phyloP scores from a whole-genome alignment of 2,797 vertebrate genomes.

The Glyptemys insculpta region DNA sequence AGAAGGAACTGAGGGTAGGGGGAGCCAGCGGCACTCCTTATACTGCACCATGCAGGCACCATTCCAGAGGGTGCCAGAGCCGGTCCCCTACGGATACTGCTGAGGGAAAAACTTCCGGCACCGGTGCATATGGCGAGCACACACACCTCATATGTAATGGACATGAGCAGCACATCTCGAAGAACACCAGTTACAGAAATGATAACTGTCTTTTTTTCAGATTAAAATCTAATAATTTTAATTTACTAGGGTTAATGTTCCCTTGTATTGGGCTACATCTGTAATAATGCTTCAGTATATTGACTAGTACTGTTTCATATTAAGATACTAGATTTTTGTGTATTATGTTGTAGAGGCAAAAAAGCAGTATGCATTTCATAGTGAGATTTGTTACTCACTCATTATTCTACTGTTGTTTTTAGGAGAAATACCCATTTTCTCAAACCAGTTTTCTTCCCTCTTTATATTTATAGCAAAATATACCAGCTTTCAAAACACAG shows the following conservation, averaged over 20 bases:
- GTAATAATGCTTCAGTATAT: background rate
- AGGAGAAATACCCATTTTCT: background rate
- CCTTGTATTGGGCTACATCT: background rate
- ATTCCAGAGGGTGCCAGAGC: no score
- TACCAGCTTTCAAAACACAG: background rate
- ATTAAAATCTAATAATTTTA: conserved; percentile 31
- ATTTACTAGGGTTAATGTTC: background rate
- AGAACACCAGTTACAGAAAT: no score
- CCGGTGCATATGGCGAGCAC: no score
- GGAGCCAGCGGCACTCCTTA: no score
- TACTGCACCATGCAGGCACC: no score
- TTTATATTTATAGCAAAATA: background rate
- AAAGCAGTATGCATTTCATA: background rate
- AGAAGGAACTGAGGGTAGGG: no score
- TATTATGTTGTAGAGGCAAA: background rate
- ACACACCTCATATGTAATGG: no score
- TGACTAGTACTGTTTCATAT: background rate
- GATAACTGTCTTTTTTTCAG: background rate
- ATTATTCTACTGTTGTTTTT: background rate
- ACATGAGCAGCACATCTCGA: no score
- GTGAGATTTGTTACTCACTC: background rate
- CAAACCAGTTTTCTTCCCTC: background rate
- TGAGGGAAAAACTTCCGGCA: no score
- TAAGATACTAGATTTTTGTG: background rate
- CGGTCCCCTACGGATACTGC: no score